Evolutionary conservation across 64 coral and sea anemone genomes (phyloP).

Genomic region (Dendronephthya gigantea): DNA sequence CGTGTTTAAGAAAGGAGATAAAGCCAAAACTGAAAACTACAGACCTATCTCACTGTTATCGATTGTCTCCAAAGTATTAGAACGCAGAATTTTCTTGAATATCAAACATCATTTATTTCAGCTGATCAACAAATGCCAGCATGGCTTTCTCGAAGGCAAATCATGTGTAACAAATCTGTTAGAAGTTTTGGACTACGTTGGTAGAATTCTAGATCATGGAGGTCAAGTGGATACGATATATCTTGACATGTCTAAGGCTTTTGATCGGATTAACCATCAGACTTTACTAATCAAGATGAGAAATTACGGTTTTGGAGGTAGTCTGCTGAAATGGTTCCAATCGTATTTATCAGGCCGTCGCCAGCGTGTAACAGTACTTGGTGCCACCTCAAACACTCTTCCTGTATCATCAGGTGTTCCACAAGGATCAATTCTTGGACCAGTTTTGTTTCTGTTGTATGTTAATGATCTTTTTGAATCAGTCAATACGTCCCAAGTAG

Average conservation of each 20-base stretch:
- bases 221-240: not conserved
- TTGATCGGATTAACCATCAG: not conserved
- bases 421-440: conserved; percentile 30
- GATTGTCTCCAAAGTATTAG: not conserved
- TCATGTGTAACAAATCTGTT: not conserved
- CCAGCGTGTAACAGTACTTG: conserved; percentile 36
- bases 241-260: not conserved
- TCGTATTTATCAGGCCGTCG: conserved; percentile 22
- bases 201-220: not conserved
- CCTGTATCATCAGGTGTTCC: conserved; percentile 37
- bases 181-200: conserved; percentile 3
- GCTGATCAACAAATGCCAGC: not conserved
- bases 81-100: not conserved
- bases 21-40: not conserved
- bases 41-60: not conserved
- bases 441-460: conserved; percentile 34
- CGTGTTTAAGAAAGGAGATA: not conserved
- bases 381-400: not conserved
- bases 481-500: not conserved
- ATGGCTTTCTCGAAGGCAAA: not conserved
- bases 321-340: conserved; percentile 27
- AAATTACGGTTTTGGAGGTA: not conserved
- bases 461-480: conserved; percentile 9
- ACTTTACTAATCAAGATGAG: not conserved
- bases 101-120: not conserved